Conservation (phyloP, 2,113 vertebrate species). For the Andinoacara biseriatus region DNA sequence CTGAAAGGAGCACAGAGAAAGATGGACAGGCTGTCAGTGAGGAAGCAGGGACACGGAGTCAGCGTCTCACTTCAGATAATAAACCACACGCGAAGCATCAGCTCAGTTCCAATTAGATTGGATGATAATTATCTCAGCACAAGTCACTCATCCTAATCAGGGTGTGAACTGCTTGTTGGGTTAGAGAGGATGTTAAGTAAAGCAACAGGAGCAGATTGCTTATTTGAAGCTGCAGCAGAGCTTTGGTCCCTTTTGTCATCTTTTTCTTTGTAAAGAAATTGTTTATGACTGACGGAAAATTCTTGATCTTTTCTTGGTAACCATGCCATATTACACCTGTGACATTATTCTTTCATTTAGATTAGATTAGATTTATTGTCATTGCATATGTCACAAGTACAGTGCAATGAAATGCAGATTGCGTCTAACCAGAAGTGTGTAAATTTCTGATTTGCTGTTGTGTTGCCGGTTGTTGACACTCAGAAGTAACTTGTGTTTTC, state of each 20-base stretch:
- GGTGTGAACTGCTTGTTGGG: not conserved
- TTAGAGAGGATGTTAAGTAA: not conserved
- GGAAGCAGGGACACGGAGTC: slow-evolving; percentile 25
- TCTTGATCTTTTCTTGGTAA: not conserved
- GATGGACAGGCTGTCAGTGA: slow-evolving; percentile 57
- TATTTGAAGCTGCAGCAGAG: not conserved
- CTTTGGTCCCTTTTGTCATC: not conserved
- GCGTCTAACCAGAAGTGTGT: too few relatives aligned
- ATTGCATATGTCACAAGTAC: too few relatives aligned
- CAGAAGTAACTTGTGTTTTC: too few relatives aligned
- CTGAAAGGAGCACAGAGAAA: slow-evolving; percentile 8
- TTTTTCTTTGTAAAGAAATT: not conserved
- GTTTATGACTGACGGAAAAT: rapidly evolving
- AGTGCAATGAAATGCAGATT: too few relatives aligned
- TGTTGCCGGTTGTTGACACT: not conserved
- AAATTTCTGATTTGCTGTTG: not conserved
- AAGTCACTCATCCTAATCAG: slow-evolving; percentile 47
- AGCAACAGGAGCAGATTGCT: not conserved
- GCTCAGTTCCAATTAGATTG: slow-evolving; percentile 52
- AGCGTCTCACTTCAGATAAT: slow-evolving; percentile 48
- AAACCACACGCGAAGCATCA: slow-evolving; percentile 58
- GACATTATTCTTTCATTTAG: not conserved
- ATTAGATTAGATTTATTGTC: too few relatives aligned
- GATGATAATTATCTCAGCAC: slow-evolving; percentile 54
- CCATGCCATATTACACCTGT: not conserved